Percentiles rank a stretch among this genome's conserved stretches.
Conservation (phyloP, 2,888 invertebrate genomes). For the Epinotia bilunana region DNA sequence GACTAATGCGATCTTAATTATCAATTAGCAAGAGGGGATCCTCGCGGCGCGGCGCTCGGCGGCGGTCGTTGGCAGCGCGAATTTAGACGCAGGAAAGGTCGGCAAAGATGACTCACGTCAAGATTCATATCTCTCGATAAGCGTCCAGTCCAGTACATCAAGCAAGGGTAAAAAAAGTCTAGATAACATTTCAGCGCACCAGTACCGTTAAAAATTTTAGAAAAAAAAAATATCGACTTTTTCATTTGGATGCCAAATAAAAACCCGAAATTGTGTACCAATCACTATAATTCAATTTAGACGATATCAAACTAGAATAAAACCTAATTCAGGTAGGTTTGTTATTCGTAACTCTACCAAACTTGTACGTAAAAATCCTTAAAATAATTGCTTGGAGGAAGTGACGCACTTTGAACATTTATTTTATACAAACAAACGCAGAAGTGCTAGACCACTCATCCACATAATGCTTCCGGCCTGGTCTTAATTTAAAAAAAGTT, state of each 20-base stretch:
- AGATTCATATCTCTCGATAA: conserved; percentile 47
- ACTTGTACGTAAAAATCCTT: conserved; percentile 8
- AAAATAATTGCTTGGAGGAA: conserved; percentile 20
- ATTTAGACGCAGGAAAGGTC: conserved; percentile 78
- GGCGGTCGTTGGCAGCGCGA: conserved; percentile 73
- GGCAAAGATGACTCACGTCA: conserved; percentile 67
- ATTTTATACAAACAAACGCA: neutral
- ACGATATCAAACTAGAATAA: neutral
- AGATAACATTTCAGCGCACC: no score
- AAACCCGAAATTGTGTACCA: neutral
- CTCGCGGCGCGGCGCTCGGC: conserved; percentile 38
- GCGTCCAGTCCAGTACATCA: neutral
- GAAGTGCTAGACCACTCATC: conserved; percentile 14
- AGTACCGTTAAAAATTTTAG: no score
- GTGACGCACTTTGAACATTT: conserved; percentile 30
- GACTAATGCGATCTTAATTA: conserved; percentile 60
- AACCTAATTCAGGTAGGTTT: no score
- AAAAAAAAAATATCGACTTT: no score
- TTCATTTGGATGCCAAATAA: neutral
- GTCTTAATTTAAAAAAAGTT: conserved; percentile 16
- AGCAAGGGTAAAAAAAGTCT: neutral
- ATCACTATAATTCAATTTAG: neutral
- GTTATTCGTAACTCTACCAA: conserved; percentile 15
- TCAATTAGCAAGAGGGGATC: conserved; percentile 57
- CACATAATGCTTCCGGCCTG: conserved; percentile 23